Evolutionary conservation across 2,797 vertebrate species (phyloP), one percentile per base, ranked within the genome.

Genomic region (Lagorchestes hirsutus): DNA sequence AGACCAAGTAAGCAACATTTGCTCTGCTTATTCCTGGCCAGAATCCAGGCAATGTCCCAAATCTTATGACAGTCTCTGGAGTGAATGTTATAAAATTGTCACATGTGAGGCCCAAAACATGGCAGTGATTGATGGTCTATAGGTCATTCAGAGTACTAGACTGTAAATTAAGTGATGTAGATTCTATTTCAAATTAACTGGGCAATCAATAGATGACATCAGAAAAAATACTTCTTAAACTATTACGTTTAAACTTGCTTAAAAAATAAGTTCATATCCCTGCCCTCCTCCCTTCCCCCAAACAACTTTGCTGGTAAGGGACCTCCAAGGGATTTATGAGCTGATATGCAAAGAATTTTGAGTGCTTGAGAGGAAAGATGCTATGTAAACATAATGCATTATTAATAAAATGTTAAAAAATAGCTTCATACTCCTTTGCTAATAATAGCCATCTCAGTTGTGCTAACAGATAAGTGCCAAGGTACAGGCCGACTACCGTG

Each of bases 361-460:
- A 95, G 92, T 58, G 96, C 97, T 95, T 31, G 92, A 94, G 90
- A 92, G 95, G 93, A 97, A 91, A 96, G 95, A 92, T 96, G 94
- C 96, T 96, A 58, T 96, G 93, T 97, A 97, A 98, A 98, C 96
- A 97, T 92, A 95, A 97, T 98, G 92, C 95, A 98, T 97, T 98
- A 97, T 98, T 98, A 97, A 98, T 96, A 96, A 94, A 95, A 90
- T 28, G 57, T 95, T 96, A 96, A 97, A 97, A 98, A 98, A 98
- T 94, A 97, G 97, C 96, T 96, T 82, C 62, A 46, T 40, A 93
- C 54, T 94, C 46, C 90, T 96, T 46, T 96, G 97, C 97, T 98
- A 97, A 98, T 98, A 97, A 97, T 93, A 98, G 95, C 92, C 74
- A 18, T 90, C 27, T 11, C 91, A 90, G 94, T n/a, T 29, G 95